phyloP scores from a whole-genome alignment of 2,888 invertebrate genomes.

The Acronicta psi region DNA sequence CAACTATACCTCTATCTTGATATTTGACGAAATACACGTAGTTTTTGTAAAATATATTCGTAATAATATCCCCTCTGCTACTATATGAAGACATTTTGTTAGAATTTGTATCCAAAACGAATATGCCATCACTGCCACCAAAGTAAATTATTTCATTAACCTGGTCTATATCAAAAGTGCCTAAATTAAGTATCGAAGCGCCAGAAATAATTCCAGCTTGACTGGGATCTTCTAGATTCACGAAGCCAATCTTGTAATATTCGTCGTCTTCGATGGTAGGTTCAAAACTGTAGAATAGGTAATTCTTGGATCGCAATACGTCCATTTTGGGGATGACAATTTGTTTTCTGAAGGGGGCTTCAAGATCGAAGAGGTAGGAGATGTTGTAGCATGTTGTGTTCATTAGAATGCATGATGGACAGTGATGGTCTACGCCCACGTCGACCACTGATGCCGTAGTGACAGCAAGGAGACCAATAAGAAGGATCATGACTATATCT shows the following conservation, averaged over 20 bases:
- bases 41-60: constrained; percentile 72
- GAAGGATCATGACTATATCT: constrained; percentile 64
- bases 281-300: constrained; percentile 78
- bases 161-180: constrained; percentile 80
- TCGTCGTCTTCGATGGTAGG: constrained; percentile 75
- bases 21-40: constrained; percentile 75
- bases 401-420: constrained; percentile 70
- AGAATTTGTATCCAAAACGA: constrained; percentile 63
- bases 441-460: constrained; percentile 54
- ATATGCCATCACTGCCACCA: constrained; percentile 80
- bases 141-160: constrained; percentile 73
- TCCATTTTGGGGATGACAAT: constrained; percentile 77
- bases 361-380: constrained; percentile 70
- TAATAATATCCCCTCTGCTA: constrained; percentile 74
- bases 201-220: constrained; percentile 64
- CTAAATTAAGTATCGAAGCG: constrained; percentile 72
- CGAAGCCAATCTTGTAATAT: constrained; percentile 78
- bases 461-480: constrained; percentile 58
- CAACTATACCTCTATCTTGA: constrained; percentile 68
- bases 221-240: constrained; percentile 67
- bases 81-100: constrained; percentile 71
- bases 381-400: constrained; percentile 73
- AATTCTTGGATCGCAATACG: constrained; percentile 69
- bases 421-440: constrained; percentile 41
- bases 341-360: constrained; percentile 73